Evolutionary conservation across 2,888 invertebrate genomes (phyloP), one percentile per base, ranked within the genome.

Genomic region (Ptilodon capucinus): DNA sequence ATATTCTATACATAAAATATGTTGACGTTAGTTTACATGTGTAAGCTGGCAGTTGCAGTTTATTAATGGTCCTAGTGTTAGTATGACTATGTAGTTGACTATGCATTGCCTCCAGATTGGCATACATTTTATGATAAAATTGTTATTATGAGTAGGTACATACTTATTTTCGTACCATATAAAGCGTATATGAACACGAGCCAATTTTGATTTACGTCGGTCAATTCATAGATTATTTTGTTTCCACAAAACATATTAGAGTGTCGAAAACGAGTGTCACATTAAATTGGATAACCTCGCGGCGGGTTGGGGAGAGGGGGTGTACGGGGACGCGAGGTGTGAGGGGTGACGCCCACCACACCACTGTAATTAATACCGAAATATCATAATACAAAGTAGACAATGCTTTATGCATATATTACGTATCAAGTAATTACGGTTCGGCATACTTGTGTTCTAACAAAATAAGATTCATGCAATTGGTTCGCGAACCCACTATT

Each of bases 341-440:
- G 9, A 5, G 6, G 35, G 35, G 9, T 9, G 35, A 32, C 4
- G 9, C 17, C 17, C 38, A 32, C 51, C 60, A 34, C 59, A 41
- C 48, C 48, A 46, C 57, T 57, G 59, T 64, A 50, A 64, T 68
- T 63, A 64, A 60, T 60, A 47, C 44, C 39, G 30, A 51, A 59
- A 59, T 63, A 67, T 60, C 44, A 51, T 56, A 60, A 54, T 54
- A 40, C 46, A 40, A 48, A 48, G 48, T 55, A 44, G 40, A 46
- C 45, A 43, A 25, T n/a, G 16, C 46, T 16, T 35, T 23, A 39
- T 25, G 38, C 38, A 36, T n/a, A n/a, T n/a, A n/a, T n/a, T n/a
- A n/a, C n/a, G n/a, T n/a, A n/a, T n/a, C n/a, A n/a, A n/a, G n/a
- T n/a, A n/a, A n/a, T n/a, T n/a, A n/a, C n/a, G n/a, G n/a, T n/a